A percentile compares a stretch with the other conserved stretches of the same genome.
Evolutionary conservation across 2,888 invertebrate species (phyloP).

Genomic region (Eupithecia inturbata): DNA sequence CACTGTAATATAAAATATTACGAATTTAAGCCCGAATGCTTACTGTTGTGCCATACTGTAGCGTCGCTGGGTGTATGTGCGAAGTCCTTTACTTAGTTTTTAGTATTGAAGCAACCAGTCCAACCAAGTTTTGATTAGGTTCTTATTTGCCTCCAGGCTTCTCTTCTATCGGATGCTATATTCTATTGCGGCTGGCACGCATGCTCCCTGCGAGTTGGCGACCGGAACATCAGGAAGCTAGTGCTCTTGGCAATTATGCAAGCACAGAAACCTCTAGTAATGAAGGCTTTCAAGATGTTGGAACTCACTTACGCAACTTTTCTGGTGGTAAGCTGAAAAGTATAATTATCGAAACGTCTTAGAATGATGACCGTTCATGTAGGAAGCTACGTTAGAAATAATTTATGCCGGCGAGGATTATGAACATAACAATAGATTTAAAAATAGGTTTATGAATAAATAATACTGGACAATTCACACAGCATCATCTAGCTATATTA

Average conservation of each 20-base stretch:
- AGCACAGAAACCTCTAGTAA: slow-evolving; percentile 70
- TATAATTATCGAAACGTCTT: neutral
- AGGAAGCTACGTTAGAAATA: too few species aligned
- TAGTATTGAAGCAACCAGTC: neutral
- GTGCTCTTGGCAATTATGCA: slow-evolving; percentile 66
- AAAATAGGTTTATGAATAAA: too few species aligned
- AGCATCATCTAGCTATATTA: too few species aligned
- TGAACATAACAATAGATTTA: too few species aligned
- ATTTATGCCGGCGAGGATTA: too few species aligned
- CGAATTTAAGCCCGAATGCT: neutral
- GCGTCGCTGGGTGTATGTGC: neutral
- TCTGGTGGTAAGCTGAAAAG: slow-evolving; percentile 55
- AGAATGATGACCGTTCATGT: neutral
- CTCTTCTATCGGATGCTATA: slow-evolving; percentile 67
- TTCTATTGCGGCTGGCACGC: slow-evolving; percentile 76
- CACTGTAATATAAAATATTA: neutral
- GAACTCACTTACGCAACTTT: slow-evolving; percentile 72
- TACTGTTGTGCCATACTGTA: neutral
- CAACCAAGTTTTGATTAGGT: neutral
- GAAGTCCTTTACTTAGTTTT: neutral
- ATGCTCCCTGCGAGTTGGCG: slow-evolving; percentile 48
- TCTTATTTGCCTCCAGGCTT: slow-evolving; percentile 58
- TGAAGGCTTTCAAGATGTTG: slow-evolving; percentile 79
- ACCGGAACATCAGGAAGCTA: slow-evolving; percentile 56
- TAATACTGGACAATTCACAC: too few species aligned